These are phyloP conservation scores for Oedothorax gibbosus DNA, from an alignment of 1,140 invertebrate species.

Conservation along the genomic window DNA sequence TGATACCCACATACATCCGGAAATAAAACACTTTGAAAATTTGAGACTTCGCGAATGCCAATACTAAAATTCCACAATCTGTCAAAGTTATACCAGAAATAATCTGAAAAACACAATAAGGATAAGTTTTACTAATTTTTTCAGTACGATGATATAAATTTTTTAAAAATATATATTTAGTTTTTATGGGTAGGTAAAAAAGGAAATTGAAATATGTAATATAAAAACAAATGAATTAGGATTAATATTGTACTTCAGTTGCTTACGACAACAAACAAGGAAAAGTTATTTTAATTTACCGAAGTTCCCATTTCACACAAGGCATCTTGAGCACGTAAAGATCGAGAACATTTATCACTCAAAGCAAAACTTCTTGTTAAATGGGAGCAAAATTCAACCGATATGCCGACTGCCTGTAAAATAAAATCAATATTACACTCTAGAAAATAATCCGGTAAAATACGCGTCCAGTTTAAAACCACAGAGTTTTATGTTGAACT, in stretches of 20 bases:
- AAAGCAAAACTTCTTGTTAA: slow-evolving; percentile 72
- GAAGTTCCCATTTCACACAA: slow-evolving; percentile 73
- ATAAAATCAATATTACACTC: neutral
- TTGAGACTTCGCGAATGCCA: slow-evolving; percentile 74
- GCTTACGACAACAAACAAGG: too few relatives aligned
- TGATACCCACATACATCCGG: slow-evolving; percentile 75
- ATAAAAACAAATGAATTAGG: too few relatives aligned
- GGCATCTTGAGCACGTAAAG: slow-evolving; percentile 70
- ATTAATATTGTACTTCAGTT: too few relatives aligned
- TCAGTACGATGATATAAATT: too few relatives aligned
- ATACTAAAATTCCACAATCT: slow-evolving; percentile 72
- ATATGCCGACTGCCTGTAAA: slow-evolving; percentile 72
- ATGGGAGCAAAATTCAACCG: slow-evolving; percentile 75
- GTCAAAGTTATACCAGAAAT: slow-evolving; percentile 75
- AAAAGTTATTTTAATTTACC: slow-evolving; percentile 66
- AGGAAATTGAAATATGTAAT: too few relatives aligned
- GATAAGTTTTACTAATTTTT: too few relatives aligned
- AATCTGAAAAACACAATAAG: slow-evolving; percentile 66
- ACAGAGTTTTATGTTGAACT: too few relatives aligned
- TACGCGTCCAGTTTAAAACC: too few relatives aligned
- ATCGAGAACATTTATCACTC: slow-evolving; percentile 66
- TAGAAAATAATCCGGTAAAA: too few relatives aligned
- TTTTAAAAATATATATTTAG: too few relatives aligned
- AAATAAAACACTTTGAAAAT: slow-evolving; percentile 75
- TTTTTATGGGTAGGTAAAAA: too few relatives aligned